Evolutionary conservation across 2,113 vertebrate species (phyloP).

Genomic region (Electrona antarctica): DNA sequence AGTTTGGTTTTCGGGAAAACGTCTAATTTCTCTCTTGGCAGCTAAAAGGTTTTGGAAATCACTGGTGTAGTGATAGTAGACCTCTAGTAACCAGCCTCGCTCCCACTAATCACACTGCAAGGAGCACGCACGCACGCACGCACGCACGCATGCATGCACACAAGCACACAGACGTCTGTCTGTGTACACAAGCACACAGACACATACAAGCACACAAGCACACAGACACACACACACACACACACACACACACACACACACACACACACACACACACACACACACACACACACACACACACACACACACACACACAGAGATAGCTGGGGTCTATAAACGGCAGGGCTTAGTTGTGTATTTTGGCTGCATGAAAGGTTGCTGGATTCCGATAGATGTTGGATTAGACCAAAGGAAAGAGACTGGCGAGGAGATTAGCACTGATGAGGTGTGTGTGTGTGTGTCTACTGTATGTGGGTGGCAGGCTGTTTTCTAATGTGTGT

Average conservation of each 20-base stretch:
- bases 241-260: not conserved
- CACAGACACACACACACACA: slow-evolving; percentile 18
- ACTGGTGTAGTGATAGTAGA: slow-evolving; percentile 14
- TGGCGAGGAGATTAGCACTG: slow-evolving; percentile 64
- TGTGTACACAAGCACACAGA: not conserved
- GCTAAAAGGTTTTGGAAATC: no score
- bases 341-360: slow-evolving; percentile 61
- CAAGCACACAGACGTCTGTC: not conserved
- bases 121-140: slow-evolving; percentile 34
- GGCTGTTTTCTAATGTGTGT: slow-evolving; percentile 33
- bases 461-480: not conserved
- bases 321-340: slow-evolving; percentile 65
- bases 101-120: slow-evolving; percentile 30
- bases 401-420: slow-evolving; percentile 69
- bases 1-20: no score
- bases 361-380: slow-evolving; percentile 64
- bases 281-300: slow-evolving; percentile 38
- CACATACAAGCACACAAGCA: slow-evolving; percentile 11
- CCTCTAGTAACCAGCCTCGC: slow-evolving; percentile 52
- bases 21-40: no score
- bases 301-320: slow-evolving; percentile 47
- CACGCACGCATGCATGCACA: slow-evolving; percentile 15
- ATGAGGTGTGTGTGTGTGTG: slow-evolving; percentile 52
- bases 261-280: slow-evolving; percentile 31
- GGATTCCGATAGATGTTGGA: slow-evolving; percentile 68